Percentiles rank a stretch among this genome's conserved stretches.
These are phyloP conservation scores for Cheilinus undulatus DNA, from an alignment of 2,113 vertebrate species.

Conservation along the genomic window DNA sequence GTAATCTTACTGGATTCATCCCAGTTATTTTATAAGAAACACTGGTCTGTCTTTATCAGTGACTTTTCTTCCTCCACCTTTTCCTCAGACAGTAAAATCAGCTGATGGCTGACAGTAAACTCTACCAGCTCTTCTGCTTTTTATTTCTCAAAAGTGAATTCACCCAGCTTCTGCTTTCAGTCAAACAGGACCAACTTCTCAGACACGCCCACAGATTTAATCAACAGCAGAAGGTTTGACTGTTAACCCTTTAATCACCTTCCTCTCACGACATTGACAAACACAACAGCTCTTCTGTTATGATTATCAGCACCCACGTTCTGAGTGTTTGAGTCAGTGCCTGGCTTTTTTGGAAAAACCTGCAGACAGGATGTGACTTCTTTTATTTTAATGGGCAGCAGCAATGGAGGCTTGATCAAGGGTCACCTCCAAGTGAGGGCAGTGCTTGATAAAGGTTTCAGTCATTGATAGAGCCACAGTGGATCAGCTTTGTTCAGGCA, in stretches of 20 bases:
- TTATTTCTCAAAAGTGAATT: not conserved
- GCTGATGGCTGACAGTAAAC: constrained; percentile 24
- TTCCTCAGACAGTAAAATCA: constrained; percentile 1
- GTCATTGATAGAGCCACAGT: too few relatives aligned
- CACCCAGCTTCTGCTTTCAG: constrained; percentile 20
- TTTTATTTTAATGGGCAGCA: too few relatives aligned
- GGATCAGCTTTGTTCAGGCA: too few relatives aligned
- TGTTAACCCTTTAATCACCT: not conserved
- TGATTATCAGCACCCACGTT: too few relatives aligned
- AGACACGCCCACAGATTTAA: not conserved
- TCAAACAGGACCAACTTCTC: not conserved
- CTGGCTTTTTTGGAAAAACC: too few relatives aligned
- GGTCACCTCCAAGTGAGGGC: too few relatives aligned
- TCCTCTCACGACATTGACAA: not conserved
- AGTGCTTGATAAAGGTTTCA: too few relatives aligned
- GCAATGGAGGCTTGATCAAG: too few relatives aligned
- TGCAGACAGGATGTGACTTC: too few relatives aligned
- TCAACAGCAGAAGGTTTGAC: not conserved
- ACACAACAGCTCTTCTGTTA: not conserved
- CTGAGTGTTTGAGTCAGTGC: too few relatives aligned
- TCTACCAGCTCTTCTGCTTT: constrained; percentile 1
- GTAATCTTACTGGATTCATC: not conserved
- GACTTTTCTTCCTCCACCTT: not conserved
- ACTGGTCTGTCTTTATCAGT: constrained; percentile 10
- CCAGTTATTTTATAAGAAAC: not conserved